phyloP scores from a whole-genome alignment of 23 tunicate species.

The Styela plicata region DNA sequence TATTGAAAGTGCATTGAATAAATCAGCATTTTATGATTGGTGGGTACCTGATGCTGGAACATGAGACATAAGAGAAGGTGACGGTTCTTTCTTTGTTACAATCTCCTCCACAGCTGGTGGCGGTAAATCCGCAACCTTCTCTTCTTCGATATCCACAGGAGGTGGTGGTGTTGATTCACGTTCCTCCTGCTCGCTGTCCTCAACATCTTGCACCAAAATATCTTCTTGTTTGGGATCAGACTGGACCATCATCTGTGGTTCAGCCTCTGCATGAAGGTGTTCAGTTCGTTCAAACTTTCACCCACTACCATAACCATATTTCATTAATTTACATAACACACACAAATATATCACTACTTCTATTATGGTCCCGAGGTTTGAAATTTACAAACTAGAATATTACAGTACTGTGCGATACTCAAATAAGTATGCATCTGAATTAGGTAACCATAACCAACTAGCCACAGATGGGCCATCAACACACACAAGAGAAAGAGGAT shows the following conservation, averaged over 20 bases:
- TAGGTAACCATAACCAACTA: no score
- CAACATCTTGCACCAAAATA: no score
- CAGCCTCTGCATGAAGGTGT: slow-evolving; percentile 9
- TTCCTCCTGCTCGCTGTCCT: background rate
- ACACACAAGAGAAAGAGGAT: no score
- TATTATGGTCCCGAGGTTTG: no score
- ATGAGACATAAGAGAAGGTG: background rate
- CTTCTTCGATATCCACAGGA: background rate
- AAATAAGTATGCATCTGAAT: no score
- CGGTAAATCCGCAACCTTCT: background rate
- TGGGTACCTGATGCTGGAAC: slow-evolving; percentile 12
- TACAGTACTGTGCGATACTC: no score
- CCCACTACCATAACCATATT: background rate
- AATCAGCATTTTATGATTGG: no score
- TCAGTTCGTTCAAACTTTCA: background rate
- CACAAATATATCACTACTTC: no score
- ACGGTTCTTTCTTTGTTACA: background rate
- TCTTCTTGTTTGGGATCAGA: background rate
- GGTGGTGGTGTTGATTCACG: background rate
- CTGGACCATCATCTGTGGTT: slow-evolving; percentile 4
- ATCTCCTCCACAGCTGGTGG: slow-evolving; percentile 12
- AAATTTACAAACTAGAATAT: no score
- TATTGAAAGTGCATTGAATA: background rate
- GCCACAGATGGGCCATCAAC: no score
- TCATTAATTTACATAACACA: no score